Conservation (phyloP, 2,888 invertebrate species). For the Athetis lepigone region DNA sequence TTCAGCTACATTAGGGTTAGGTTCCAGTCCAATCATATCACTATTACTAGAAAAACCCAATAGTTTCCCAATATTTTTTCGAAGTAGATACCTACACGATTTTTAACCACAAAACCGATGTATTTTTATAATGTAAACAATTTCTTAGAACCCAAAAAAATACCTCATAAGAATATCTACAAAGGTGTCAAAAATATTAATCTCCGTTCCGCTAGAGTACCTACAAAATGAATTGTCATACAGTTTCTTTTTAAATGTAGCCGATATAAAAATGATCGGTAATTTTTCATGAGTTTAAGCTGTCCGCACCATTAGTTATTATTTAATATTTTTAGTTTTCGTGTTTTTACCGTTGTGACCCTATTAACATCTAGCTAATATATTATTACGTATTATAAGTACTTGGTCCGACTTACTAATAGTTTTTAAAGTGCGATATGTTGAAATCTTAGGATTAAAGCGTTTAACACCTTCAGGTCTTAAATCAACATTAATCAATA, state of each 20-base stretch:
- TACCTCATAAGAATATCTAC: constrained; percentile 15
- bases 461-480: constrained; percentile 15
- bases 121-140: constrained; percentile 39
- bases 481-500: constrained; percentile 20
- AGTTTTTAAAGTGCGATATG: constrained; percentile 55
- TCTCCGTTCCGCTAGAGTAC: constrained; percentile 41
- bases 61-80: background rate
- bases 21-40: too few relatives aligned
- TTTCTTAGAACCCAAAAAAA: constrained; percentile 29
- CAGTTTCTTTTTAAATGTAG: constrained; percentile 54
- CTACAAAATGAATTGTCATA: constrained; percentile 62
- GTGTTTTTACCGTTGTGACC: constrained; percentile 65
- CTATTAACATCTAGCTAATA: constrained; percentile 55
- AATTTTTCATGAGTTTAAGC: constrained; percentile 62
- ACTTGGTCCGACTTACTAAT: constrained; percentile 49
- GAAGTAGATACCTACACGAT: background rate
- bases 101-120: constrained; percentile 9
- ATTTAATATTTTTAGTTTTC: constrained; percentile 59
- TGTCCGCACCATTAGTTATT: constrained; percentile 63
- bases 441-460: constrained; percentile 45
- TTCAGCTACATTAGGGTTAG: too few relatives aligned
- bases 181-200: constrained; percentile 63
- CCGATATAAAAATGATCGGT: constrained; percentile 60
- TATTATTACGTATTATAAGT: constrained; percentile 54
- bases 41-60: background rate